A percentile compares a stretch with the other conserved stretches of the same genome.
Evolutionary conservation across 1,140 invertebrate species (phyloP).

Genomic region (Aphelenchoides fujianensis): DNA sequence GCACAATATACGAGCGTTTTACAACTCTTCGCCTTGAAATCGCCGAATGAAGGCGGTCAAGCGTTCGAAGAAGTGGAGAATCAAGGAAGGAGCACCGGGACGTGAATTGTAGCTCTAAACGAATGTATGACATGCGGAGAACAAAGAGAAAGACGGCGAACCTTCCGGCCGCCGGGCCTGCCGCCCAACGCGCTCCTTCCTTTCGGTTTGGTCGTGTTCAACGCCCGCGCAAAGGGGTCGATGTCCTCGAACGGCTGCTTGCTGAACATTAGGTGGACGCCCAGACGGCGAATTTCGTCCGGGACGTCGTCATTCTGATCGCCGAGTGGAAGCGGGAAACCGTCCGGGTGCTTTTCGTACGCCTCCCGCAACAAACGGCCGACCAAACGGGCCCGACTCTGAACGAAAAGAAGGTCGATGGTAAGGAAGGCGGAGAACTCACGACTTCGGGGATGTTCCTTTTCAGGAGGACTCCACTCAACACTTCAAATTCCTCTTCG

Average conservation of each 20-base stretch:
- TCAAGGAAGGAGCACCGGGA: no score
- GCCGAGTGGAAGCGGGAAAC: slow-evolving; percentile 37
- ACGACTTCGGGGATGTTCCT: slow-evolving; percentile 32
- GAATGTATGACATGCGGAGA: no score
- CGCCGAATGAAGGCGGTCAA: no score
- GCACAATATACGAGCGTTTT: no score
- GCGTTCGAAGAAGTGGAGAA: no score
- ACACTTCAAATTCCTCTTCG: slow-evolving; percentile 27
- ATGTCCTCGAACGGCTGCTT: not conserved
- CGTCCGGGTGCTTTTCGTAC: slow-evolving; percentile 30
- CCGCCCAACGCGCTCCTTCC: no score
- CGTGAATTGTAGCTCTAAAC: no score
- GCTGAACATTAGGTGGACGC: slow-evolving; percentile 31
- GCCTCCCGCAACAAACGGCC: slow-evolving; percentile 31
- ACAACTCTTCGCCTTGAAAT: no score
- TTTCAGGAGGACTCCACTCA: slow-evolving; percentile 16
- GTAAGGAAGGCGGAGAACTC: no score
- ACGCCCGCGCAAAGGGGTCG: not conserved
- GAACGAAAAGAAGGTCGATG: no score
- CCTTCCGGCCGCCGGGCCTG: no score
- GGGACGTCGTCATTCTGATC: slow-evolving; percentile 29
- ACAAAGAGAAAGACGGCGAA: no score
- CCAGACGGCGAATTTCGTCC: slow-evolving; percentile 34
- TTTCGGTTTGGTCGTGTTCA: not conserved
- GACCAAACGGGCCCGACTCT: slow-evolving; percentile 41